Evolutionary conservation across 1,140 invertebrate species (phyloP), one percentile per base, ranked within the genome.

Genomic region (Danaus melanippus): DNA sequence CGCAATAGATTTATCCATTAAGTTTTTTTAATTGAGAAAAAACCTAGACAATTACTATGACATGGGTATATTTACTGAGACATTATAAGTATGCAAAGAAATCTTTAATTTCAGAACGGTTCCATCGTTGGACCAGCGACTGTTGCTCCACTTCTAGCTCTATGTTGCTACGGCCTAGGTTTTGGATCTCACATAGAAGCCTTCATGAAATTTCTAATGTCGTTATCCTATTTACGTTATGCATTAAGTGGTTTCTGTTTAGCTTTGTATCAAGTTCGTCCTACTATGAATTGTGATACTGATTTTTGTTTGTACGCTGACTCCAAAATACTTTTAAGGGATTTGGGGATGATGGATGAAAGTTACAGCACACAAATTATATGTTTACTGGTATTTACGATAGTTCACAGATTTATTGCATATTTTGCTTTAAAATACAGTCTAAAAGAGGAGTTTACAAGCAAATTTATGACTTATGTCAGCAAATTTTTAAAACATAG

Each of bases 151-250:
- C 84, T 91, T 0, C 83, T 92, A 15, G 89, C 89, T 0, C 67
- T 92, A 10, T 89, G 89, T 12, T 88, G 91, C 43, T 92, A 92
- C 62, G 91, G 91, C 0, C 90, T 91, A 60, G 91, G 91, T 41
- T 92, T 91, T 69, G 91, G 90, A 0, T 71, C 84, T 0, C 78
- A 84, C 44, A 90, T 92, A 3, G 87, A 90, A 41, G 65, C 71
- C 9, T 65, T 73, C 40, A 90, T 92, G 88, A 79, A 86, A 47
- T 58, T 86, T 0, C 61, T 91, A 1, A 90, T 92, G 88, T 89
- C 89, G 40, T 72, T 86, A 9, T 91, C 90, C 6, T 92, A 90
- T 59, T 72, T 92, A 12, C 85, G 91, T 8, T 90, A 89, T 47
- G 88, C 89, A 1, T 81, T 91, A 8, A 87, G 89, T 0, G 87